Percentiles rank a stretch among this genome's conserved stretches.
Conservation (phyloP, 1,140 invertebrate genomes). For the Cepaea nemoralis region DNA sequence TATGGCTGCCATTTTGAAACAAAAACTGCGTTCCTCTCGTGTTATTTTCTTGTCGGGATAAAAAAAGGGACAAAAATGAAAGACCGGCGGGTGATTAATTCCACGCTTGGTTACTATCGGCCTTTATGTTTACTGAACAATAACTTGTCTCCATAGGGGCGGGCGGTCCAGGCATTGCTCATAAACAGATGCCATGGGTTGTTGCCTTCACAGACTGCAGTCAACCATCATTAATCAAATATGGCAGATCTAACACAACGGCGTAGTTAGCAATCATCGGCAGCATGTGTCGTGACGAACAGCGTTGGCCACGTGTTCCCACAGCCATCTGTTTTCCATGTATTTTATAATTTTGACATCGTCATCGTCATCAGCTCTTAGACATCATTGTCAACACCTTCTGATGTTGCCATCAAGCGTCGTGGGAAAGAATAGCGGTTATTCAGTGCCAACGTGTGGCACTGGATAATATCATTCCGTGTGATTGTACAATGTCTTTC, state of each 20-base stretch:
- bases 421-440: too few species aligned
- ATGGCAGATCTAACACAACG: background rate
- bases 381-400: too few species aligned
- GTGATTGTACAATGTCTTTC: too few species aligned
- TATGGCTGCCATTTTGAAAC: constrained; percentile 8
- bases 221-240: too few species aligned
- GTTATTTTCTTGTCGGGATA: background rate
- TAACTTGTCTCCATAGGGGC: background rate
- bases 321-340: too few species aligned
- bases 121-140: background rate
- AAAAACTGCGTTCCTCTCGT: background rate
- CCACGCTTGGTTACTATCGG: background rate
- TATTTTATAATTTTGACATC: too few species aligned
- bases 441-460: too few species aligned
- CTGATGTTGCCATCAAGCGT: too few species aligned
- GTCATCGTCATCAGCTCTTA: too few species aligned
- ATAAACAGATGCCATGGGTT: background rate
- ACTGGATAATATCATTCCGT: too few species aligned
- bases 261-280: background rate
- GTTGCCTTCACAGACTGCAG: too few species aligned
- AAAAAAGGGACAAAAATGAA: background rate
- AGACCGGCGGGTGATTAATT: background rate
- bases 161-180: background rate
- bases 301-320: background rate
- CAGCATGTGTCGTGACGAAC: background rate